Evolutionary conservation across 1,140 invertebrate species (phyloP).

Genomic region (Drosophila nikananu): DNA sequence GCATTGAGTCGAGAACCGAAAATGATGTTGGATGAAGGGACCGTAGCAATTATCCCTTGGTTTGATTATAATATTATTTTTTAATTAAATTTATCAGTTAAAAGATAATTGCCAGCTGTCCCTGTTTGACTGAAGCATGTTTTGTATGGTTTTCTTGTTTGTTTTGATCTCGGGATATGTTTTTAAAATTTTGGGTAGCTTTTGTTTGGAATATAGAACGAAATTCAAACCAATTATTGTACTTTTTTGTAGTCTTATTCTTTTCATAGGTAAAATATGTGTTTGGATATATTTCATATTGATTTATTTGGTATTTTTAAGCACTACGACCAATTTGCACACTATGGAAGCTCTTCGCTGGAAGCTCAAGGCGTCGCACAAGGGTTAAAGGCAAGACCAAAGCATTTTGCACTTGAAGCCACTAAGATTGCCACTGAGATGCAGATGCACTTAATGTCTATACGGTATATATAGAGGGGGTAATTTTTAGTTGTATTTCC

Average conservation of each 20-base stretch:
- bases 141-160: conserved; percentile 28
- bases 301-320: conserved; percentile 43
- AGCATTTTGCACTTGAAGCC: conserved; percentile 69
- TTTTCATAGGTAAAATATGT: conserved; percentile 63
- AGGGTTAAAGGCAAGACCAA: conserved; percentile 60
- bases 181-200: conserved; percentile 37
- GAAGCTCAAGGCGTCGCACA: conserved; percentile 63
- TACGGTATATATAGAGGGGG: conserved; percentile 19
- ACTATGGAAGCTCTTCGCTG: conserved; percentile 63
- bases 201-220: conserved; percentile 81
- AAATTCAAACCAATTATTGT: conserved; percentile 80
- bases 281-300: conserved; percentile 49
- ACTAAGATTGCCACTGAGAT: conserved; percentile 44
- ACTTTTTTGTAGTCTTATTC: conserved; percentile 39
- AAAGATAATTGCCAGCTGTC: not conserved
- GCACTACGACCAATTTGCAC: conserved; percentile 72
- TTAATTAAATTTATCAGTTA: no score
- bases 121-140: conserved; percentile 58
- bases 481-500: not conserved
- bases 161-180: conserved; percentile 19
- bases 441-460: conserved; percentile 45
- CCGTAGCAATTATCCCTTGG: not conserved
- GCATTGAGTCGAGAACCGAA: conserved; percentile 62
- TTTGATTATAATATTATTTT: not conserved
- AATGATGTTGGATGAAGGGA: conserved; percentile 16